Percentiles rank a stretch among this genome's conserved stretches.
These are phyloP conservation scores for Alces alces DNA, from an alignment of 2,113 vertebrate species.

Conservation along the genomic window DNA sequence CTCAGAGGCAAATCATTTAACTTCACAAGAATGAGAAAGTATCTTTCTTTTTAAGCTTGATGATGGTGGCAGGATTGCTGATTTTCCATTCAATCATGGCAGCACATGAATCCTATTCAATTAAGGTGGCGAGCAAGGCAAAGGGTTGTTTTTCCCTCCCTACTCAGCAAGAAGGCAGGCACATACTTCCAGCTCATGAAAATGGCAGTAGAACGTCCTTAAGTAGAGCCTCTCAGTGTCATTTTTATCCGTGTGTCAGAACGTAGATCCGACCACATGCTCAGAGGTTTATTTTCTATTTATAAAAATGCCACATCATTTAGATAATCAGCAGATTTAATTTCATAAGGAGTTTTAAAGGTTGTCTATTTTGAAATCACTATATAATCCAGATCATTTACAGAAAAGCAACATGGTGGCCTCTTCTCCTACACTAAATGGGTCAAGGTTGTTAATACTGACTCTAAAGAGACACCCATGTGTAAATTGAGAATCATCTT, in stretches of 20 bases:
- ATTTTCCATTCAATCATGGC: slow-evolving; percentile 76
- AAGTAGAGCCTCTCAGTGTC: neutral
- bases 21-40: slow-evolving; percentile 75
- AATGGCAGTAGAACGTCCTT: slow-evolving; percentile 65
- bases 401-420: neutral
- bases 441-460: neutral
- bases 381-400: slow-evolving; percentile 37
- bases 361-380: slow-evolving; percentile 51
- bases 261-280: slow-evolving; percentile 36
- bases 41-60: slow-evolving; percentile 57
- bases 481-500: neutral
- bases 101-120: slow-evolving; percentile 70
- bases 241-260: slow-evolving; percentile 51
- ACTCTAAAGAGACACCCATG: neutral
- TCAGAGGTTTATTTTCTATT: slow-evolving; percentile 66
- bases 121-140: slow-evolving; percentile 71
- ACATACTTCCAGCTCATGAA: slow-evolving; percentile 57
- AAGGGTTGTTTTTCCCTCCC: slow-evolving; percentile 58
- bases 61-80: slow-evolving; percentile 70
- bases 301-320: slow-evolving; percentile 62
- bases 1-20: slow-evolving; percentile 75
- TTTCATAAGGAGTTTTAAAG: slow-evolving; percentile 47
- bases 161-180: slow-evolving; percentile 54
- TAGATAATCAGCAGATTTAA: slow-evolving; percentile 52
- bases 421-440: neutral